These are phyloP conservation scores for Pollenia angustigena DNA, from an alignment of 2,888 invertebrate genomes.

Conservation along the genomic window DNA sequence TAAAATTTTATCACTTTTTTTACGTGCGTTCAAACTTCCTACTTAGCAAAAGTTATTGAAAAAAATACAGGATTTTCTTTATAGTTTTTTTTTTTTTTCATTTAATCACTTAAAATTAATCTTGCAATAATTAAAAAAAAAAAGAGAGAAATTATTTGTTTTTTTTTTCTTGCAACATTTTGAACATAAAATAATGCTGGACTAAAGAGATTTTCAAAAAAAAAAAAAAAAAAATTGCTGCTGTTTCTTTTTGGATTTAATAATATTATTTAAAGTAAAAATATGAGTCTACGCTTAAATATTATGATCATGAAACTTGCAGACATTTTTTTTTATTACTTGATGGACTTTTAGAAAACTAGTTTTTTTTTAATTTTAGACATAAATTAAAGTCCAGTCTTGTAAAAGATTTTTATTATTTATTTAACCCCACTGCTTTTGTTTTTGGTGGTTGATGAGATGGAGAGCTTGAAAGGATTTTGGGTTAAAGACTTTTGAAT, in stretches of 20 bases:
- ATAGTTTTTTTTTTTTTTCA: constrained; percentile 15
- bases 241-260: background rate
- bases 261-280: constrained; percentile 30
- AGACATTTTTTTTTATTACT: background rate
- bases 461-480: constrained; percentile 9
- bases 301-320: constrained; percentile 10
- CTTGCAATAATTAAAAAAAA: constrained; percentile 55
- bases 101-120: constrained; percentile 64
- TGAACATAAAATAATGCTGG: constrained; percentile 16
- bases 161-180: constrained; percentile 30
- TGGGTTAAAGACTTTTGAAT: background rate
- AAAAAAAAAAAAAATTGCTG: constrained; percentile 1
- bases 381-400: constrained; percentile 12
- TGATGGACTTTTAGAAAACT: background rate
- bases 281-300: constrained; percentile 4
- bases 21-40: constrained; percentile 26
- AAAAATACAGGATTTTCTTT: constrained; percentile 40
- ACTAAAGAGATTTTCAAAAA: background rate
- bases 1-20: constrained; percentile 54
- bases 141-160: constrained; percentile 59
- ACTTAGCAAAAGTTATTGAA: background rate
- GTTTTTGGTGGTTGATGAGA: background rate
- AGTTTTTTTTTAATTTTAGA: background rate
- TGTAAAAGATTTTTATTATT: background rate
- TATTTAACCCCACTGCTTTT: constrained; percentile 8